phyloP scores from a whole-genome alignment of 53 echinoderm and acorn worm genomes.

The Zoroaster sp. region DNA sequence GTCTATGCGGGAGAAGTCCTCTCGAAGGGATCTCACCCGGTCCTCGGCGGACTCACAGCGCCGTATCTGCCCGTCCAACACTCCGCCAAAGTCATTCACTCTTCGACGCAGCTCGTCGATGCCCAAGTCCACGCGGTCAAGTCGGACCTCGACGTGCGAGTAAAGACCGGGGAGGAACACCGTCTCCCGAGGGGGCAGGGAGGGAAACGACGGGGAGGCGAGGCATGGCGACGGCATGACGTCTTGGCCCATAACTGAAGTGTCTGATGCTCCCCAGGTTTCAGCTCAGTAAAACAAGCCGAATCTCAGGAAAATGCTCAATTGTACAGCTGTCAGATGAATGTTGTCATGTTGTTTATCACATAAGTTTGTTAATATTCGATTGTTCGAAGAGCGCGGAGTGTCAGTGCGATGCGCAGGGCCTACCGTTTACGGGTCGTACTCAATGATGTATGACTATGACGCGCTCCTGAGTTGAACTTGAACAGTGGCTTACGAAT shows the following conservation, averaged over 20 bases:
- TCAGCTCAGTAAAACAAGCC: too few species aligned
- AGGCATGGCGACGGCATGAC: slow-evolving; percentile 18
- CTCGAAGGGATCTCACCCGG: slow-evolving; percentile 22
- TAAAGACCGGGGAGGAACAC: slow-evolving; percentile 25
- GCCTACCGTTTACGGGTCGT: too few species aligned
- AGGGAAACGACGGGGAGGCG: not conserved
- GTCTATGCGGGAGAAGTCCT: slow-evolving; percentile 48
- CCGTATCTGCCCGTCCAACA: slow-evolving; percentile 32
- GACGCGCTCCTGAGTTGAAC: too few species aligned
- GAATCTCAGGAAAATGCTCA: not conserved
- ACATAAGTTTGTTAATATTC: not conserved
- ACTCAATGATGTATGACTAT: too few species aligned
- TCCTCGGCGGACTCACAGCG: slow-evolving; percentile 45
- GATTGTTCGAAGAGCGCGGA: slow-evolving; percentile 22
- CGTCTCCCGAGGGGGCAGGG: not conserved
- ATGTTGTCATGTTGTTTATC: not conserved
- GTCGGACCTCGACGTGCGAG: slow-evolving; percentile 38
- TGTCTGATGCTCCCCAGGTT: too few species aligned
- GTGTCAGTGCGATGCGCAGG: not conserved
- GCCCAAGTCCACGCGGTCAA: slow-evolving; percentile 40
- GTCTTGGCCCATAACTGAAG: slow-evolving; percentile 22
- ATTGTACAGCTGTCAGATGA: too few species aligned
- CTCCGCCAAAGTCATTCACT: slow-evolving; percentile 29
- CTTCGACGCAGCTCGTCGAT: slow-evolving; percentile 23
- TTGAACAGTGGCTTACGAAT: too few species aligned